Base-by-base conservation (phyloP, 1,140 invertebrate genomes). In the Pantala flavescens region DNA sequence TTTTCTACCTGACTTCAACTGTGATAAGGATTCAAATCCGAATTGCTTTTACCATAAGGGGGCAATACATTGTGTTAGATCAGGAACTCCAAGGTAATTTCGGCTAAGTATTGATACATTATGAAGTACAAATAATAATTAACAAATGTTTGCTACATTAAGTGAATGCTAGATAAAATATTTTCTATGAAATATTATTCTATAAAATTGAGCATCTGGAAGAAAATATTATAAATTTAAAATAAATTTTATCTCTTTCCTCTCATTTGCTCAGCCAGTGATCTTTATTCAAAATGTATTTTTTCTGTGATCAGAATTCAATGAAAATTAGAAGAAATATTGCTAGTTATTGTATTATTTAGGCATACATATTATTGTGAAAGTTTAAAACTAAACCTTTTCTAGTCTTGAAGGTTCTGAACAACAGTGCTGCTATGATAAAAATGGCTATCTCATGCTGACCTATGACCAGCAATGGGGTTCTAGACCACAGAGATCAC, bases 371-470 rank as follows among this genome's bases (percentile, higher is more conserved):
- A n/a, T n/a, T n/a, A n/a, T n/a, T n/a, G n/a, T n/a, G n/a, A n/a
- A n/a, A 36, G 2, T 36, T 36, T 36, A 36, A 36, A 9, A 36
- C 9, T 5, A 9, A 36, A 36, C 28, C 9, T 36, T 36, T 36
- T 72, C 16, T 78, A 94, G 93, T 77, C 81, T 89, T 71, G 92
- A 95, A 79, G 96, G 96, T 71, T 91, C 95, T 0, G 96, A 96
- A 74, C 97, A 98, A 80, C 95, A 98, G 80, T 98, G 97, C 79
- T 99, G 97, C 79, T 99, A 98, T 80, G 94, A 97, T 81, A 92
- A 91, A 79, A 92, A 96, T 78, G 88, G 90, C 3, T 94, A 90
- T 82, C 85, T 98, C 7, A 95, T 97, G 90, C 85, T 97, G 80
- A 94, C 95, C 0, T 95, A 96, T 75, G 97, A 98, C 83, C 94